Conservation (phyloP, 2,888 invertebrate genomes). For the Electrophaes corylata region DNA sequence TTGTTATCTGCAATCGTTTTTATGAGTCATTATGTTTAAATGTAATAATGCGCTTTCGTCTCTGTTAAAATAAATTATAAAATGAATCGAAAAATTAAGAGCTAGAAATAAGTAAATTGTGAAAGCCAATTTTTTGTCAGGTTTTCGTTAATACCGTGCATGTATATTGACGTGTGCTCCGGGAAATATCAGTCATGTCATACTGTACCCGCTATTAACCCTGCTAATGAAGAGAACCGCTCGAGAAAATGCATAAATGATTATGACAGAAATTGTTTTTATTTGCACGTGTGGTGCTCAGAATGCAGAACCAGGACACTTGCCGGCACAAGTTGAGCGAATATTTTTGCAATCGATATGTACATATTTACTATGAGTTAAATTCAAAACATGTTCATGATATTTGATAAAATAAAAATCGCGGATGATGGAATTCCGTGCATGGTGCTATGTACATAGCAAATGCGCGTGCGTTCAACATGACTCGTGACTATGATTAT, state of each 20-base stretch:
- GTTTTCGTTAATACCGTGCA: constrained; percentile 57
- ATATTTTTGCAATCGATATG: constrained; percentile 50
- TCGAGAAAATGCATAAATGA: constrained; percentile 43
- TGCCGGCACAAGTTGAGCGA: constrained; percentile 46
- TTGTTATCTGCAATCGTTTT: constrained; percentile 51
- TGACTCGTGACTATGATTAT: constrained; percentile 71
- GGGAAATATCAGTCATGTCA: constrained; percentile 58
- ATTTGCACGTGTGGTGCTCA: constrained; percentile 27
- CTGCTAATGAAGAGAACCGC: constrained; percentile 46
- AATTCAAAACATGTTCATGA: constrained; percentile 44
- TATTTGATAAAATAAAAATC: constrained; percentile 47
- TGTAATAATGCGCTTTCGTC: constrained; percentile 43
- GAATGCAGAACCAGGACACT: constrained; percentile 50
- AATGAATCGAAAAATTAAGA: constrained; percentile 58
- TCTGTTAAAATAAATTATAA: constrained; percentile 59
- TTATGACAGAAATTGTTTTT: constrained; percentile 43
- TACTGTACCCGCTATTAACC: constrained; percentile 39
- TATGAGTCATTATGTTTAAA: constrained; percentile 54
- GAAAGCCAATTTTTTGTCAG: constrained; percentile 57
- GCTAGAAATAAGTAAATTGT: constrained; percentile 65
- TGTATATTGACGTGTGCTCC: constrained; percentile 56
- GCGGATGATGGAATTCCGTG: constrained; percentile 59
- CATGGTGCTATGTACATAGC: constrained; percentile 69
- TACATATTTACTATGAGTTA: constrained; percentile 49
- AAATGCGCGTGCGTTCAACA: constrained; percentile 66